Conservation (phyloP, 2,113 vertebrate genomes). For the Solea senegalensis region DNA sequence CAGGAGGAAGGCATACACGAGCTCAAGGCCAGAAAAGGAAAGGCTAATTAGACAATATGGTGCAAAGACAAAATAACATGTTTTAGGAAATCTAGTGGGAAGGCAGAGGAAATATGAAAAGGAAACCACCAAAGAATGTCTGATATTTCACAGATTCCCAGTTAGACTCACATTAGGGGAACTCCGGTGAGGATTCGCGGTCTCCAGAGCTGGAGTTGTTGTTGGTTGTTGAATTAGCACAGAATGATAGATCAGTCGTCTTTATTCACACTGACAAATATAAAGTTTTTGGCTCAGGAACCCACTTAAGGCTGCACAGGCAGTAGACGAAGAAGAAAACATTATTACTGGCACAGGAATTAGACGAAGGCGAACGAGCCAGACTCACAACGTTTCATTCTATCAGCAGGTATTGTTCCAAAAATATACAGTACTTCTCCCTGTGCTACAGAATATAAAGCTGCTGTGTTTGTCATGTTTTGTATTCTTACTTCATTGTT, state of each 20-base stretch:
- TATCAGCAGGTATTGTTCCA: too few relatives aligned
- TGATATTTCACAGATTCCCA: background rate
- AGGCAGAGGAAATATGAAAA: background rate
- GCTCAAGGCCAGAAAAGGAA: slow-evolving; percentile 30
- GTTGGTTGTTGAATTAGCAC: slow-evolving; percentile 1
- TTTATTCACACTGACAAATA: too few relatives aligned
- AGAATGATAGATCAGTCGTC: background rate
- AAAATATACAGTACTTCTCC: too few relatives aligned
- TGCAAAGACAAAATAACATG: background rate
- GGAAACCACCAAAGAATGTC: background rate
- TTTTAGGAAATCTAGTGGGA: background rate
- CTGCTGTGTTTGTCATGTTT: too few relatives aligned
- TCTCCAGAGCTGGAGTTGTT: background rate
- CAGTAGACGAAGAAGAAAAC: background rate
- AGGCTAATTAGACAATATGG: slow-evolving; percentile 31
- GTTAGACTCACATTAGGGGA: background rate
- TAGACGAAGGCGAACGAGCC: background rate
- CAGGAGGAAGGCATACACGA: background rate
- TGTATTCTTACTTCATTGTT: too few relatives aligned
- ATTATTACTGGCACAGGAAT: background rate
- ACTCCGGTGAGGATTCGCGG: background rate
- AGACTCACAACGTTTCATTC: background rate
- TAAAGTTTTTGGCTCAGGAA: background rate
- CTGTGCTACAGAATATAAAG: too few relatives aligned
- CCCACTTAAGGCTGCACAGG: background rate